Percentiles rank a stretch among this genome's conserved stretches.
These are phyloP conservation scores for Standfussiana lucernea DNA, from an alignment of 2,888 invertebrate species.

Conservation along the genomic window DNA sequence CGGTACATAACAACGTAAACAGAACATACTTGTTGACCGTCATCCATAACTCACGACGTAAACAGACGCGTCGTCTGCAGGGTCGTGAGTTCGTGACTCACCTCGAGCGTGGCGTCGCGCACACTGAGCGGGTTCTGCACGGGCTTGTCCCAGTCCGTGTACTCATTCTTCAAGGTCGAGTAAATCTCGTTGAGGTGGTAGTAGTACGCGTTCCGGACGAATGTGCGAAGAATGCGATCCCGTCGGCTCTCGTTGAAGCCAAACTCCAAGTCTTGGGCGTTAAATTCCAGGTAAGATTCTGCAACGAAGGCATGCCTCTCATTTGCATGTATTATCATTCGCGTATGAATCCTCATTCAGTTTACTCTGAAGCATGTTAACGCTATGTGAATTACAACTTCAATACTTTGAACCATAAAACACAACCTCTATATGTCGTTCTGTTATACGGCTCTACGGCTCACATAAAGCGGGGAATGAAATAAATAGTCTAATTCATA, in stretches of 20 bases:
- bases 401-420: constrained; percentile 49
- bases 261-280: constrained; percentile 96
- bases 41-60: constrained; percentile 23
- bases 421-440: constrained; percentile 30
- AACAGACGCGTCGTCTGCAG: constrained; percentile 22
- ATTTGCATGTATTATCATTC: constrained; percentile 82
- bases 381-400: constrained; percentile 62
- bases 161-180: constrained; percentile 98
- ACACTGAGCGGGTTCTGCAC: constrained; percentile 96
- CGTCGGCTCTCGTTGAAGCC: constrained; percentile 97
- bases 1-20: constrained; percentile 9
- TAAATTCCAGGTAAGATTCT: constrained; percentile 95
- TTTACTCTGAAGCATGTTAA: constrained; percentile 64
- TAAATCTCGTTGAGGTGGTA: constrained; percentile 98
- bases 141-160: constrained; percentile 98
- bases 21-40: constrained; percentile 21
- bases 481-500: constrained; percentile 70
- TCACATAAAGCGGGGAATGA: constrained; percentile 62
- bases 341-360: constrained; percentile 65
- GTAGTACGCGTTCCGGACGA: constrained; percentile 98
- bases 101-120: constrained; percentile 95
- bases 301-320: constrained; percentile 83
- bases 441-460: constrained; percentile 45
- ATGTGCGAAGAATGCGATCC: constrained; percentile 96
- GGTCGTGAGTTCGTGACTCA: constrained; percentile 66